These are phyloP conservation scores for Schizopygopsis pylzovi DNA, from an alignment of 2,797 vertebrate species.

Conservation along the genomic window DNA sequence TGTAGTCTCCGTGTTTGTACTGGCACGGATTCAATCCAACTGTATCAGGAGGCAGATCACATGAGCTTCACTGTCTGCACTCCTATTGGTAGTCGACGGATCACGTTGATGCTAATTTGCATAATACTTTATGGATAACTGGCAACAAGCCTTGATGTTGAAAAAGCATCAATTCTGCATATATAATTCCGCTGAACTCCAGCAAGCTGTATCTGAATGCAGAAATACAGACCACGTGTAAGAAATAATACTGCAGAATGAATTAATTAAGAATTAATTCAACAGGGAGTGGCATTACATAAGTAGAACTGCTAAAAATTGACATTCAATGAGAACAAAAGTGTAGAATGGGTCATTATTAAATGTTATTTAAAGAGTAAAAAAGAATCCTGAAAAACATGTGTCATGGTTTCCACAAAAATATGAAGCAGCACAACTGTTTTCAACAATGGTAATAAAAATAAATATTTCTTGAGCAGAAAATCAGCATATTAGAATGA, in stretches of 20 bases:
- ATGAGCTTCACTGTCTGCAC: neutral
- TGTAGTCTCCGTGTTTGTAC: neutral
- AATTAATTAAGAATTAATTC: no score
- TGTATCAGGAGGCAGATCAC: constrained; percentile 12
- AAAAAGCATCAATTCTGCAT: neutral
- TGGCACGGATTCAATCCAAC: neutral
- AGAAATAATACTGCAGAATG: neutral
- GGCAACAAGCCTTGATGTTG: neutral
- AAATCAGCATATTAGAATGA: neutral
- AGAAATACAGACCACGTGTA: neutral
- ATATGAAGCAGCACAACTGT: neutral
- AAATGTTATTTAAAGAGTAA: neutral
- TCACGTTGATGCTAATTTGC: constrained; percentile 19
- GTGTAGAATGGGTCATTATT: neutral
- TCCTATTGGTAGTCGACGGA: constrained; percentile 1
- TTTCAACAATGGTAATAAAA: neutral
- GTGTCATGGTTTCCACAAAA: neutral
- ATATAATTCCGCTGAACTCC: neutral
- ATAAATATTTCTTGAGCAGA: neutral
- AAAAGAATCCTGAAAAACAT: neutral
- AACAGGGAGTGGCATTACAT: no score
- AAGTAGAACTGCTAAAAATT: neutral
- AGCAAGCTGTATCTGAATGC: neutral
- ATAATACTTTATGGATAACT: constrained; percentile 8
- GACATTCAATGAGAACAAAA: neutral